Evolutionary conservation across 2,888 invertebrate genomes (phyloP).

Genomic region (Octonoba sinensis): DNA sequence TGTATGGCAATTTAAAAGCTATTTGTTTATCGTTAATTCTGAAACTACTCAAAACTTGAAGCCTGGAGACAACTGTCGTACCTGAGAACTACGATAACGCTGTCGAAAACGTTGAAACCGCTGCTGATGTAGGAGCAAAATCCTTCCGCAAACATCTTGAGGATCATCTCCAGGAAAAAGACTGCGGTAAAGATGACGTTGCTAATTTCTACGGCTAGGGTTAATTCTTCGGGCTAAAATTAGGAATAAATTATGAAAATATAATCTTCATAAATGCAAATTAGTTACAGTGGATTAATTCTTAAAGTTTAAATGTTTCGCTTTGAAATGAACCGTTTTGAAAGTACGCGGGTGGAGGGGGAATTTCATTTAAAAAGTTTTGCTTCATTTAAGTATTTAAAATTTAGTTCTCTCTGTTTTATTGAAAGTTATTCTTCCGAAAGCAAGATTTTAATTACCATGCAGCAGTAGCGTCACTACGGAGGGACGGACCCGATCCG

Average conservation of each 20-base stretch:
- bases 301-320: background rate
- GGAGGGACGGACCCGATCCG: too few species aligned
- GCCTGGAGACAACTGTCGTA: constrained; percentile 72
- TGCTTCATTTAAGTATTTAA: too few species aligned
- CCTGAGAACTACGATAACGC: constrained; percentile 97
- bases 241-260: background rate
- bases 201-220: constrained; percentile 94
- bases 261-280: background rate
- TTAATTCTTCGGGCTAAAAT: constrained; percentile 84
- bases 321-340: background rate
- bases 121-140: constrained; percentile 96
- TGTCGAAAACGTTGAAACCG: constrained; percentile 99
- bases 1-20: too few species aligned
- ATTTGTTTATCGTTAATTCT: too few species aligned
- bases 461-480: too few species aligned
- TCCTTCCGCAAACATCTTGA: constrained; percentile 95
- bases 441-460: too few species aligned
- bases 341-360: too few species aligned
- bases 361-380: too few species aligned
- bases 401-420: too few species aligned
- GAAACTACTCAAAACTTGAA: too few species aligned
- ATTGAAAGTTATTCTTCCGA: too few species aligned
- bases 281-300: background rate
- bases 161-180: constrained; percentile 97
- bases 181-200: constrained; percentile 96